phyloP scores from a whole-genome alignment of 2,797 vertebrate genomes.

The Pseudocheirus occidentalis region DNA sequence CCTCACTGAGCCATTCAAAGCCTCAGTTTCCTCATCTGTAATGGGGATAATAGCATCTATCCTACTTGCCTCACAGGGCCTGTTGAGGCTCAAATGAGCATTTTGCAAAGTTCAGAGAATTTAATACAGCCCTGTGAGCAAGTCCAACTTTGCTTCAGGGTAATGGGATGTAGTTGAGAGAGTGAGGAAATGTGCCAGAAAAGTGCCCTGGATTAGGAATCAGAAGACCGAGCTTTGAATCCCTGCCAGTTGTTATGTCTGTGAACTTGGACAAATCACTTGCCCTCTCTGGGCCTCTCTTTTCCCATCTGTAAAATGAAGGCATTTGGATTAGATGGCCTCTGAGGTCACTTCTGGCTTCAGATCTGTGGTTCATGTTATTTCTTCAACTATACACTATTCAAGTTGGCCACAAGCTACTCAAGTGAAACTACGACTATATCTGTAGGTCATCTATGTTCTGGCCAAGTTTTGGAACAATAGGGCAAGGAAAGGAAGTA shows the following conservation, averaged over 20 bases:
- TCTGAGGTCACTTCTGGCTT: neutral
- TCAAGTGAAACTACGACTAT: neutral
- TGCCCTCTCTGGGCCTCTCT: neutral
- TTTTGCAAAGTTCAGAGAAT: neutral
- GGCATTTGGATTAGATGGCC: neutral
- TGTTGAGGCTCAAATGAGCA: neutral
- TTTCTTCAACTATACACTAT: neutral
- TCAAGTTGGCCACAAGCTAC: constrained; percentile 42
- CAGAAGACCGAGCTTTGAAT: neutral
- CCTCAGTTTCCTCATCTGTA: neutral
- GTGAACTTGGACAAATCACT: neutral
- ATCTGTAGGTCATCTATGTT: constrained; percentile 22
- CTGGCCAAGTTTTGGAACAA: constrained; percentile 71
- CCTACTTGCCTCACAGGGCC: neutral
- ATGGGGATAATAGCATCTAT: neutral
- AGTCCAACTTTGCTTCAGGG: neutral
- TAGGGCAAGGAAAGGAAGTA: constrained; percentile 74
- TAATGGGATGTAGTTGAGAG: neutral
- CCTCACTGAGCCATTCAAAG: neutral
- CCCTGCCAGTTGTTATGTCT: neutral
- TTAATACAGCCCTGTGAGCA: neutral
- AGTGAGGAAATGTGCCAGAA: neutral
- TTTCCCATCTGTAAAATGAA: neutral
- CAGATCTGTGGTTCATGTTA: neutral
- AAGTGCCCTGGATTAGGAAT: neutral